A percentile compares a stretch with the other conserved stretches of the same genome.
Conservation (phyloP, 1,140 invertebrate genomes). For the Drosophila pandora region DNA sequence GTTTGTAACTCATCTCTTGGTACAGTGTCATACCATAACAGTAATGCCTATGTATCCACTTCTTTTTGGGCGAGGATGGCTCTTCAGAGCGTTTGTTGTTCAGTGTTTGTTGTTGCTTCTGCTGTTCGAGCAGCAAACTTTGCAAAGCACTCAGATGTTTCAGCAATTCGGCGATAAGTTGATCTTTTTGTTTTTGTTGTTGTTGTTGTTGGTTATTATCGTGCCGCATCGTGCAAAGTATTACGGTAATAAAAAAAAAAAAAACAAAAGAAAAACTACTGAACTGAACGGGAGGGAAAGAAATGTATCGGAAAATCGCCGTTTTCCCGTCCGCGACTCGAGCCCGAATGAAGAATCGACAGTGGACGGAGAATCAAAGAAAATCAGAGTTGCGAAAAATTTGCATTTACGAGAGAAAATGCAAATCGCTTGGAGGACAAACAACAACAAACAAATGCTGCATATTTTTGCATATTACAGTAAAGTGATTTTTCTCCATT, state of each 20-base stretch:
- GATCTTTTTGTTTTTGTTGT: slow-evolving; percentile 8
- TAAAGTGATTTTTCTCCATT: background rate
- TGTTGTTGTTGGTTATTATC: slow-evolving; percentile 10
- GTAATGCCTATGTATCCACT: slow-evolving; percentile 47
- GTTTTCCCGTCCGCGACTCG: slow-evolving; percentile 21
- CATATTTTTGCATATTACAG: slow-evolving; percentile 44
- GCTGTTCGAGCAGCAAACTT: slow-evolving; percentile 33
- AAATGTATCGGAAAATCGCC: slow-evolving; percentile 7
- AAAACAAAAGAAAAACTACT: background rate
- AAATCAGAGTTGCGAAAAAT: slow-evolving; percentile 25
- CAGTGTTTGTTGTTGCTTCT: slow-evolving; percentile 1
- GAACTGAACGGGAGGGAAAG: too few species aligned
- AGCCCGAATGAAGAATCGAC: slow-evolving; percentile 3
- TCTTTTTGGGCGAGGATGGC: slow-evolving; percentile 36
- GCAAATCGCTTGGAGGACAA: slow-evolving; percentile 40
- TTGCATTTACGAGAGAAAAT: slow-evolving; percentile 38
- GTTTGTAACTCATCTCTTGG: background rate
- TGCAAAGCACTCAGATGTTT: slow-evolving; percentile 39
- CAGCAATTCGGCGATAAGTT: slow-evolving; percentile 40
- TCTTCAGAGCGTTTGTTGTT: background rate
- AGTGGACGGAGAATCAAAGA: background rate
- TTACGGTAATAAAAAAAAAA: background rate
- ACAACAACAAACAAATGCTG: slow-evolving; percentile 13
- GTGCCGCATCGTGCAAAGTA: background rate
- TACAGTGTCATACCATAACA: background rate